Evolutionary conservation across 2,113 vertebrate species (phyloP), one percentile per base, ranked within the genome.

Genomic region (Anser cygnoides): DNA sequence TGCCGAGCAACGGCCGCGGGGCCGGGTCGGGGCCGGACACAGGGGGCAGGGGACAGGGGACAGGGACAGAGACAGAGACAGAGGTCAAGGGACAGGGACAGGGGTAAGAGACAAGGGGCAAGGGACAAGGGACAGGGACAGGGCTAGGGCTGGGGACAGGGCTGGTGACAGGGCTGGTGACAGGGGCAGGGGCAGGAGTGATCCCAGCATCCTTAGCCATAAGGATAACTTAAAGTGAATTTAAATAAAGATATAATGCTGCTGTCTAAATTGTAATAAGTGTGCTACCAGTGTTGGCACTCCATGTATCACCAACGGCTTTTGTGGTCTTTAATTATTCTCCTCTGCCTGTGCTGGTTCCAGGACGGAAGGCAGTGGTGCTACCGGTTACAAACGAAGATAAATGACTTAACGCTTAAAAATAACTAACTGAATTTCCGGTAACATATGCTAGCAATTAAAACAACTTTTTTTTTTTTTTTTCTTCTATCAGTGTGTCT

Each of bases 361-460:
- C n/a, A 66, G 37, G 58, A 75, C 8, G 90, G 76, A 87, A 87
- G 41, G 25, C 74, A 76, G 54, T 73, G 66, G 43, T 90, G 66
- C 46, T 81, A 23, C n/a, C n/a, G 76, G 23, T 79, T 37, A 84
- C 92, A 54, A 94, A 95, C 72, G 21, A 87, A 75, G 84, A 92
- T 73, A 76, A 96, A 87, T 91, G 5, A 49, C 66, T 49, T 88
- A 84, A 58, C 79, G 67, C 43, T 77, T 87, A 63, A 82, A 93
- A 93, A 92, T 57, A 96, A 58, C 21, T 17, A 29, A 54, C 66
- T 58, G 5, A 82, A 70, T 70, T 76, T 95, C 54, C 5, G 2
- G 19, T 61, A 84, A 54, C 90, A 65, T 90, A 84, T 90, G 76
- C 65, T 90, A 75, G 57, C 73, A 95, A 96, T 92, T 91, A 87